Base-by-base conservation (phyloP, 2,888 invertebrate genomes). In the Unio delphinus region DNA sequence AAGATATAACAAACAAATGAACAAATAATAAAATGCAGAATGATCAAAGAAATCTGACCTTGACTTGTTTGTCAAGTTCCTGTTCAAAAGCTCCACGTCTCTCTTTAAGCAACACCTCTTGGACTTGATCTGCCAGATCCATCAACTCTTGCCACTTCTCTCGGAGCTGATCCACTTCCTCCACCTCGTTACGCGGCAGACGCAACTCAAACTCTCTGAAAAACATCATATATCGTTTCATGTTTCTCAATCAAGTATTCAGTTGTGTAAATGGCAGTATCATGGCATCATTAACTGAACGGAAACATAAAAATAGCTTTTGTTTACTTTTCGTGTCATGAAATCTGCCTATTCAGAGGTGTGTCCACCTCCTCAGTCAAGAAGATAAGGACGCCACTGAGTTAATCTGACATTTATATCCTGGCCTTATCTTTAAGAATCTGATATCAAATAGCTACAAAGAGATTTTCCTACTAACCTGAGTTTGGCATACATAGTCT, bases 31-130 rank as follows among this genome's bases (percentile, higher is more conserved):
- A 11, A 45, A 45, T 11, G 45, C 45, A 45, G 45, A 26, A 61
- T 23, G 23, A 15, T 34, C 28, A 8, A 11, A 45, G 3, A 45
- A 45, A 45, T 45, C 76, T 68, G 68, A 89, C 90, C 88, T 90
- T 90, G 77, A 89, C 87, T 81, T 90, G 90, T 77, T 90, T 90
- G 78, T 90, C 90, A 20, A 90, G 83, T 74, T 90, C 90, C 74
- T 90, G 90, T 75, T 90, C 89, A 79, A 90, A 89, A 17, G 87
- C 85, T 56, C 82, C 87, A 58, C 90, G 73, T 61, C 86, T 82
- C 67, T 90, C 89, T 76, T 87, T 89, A 55, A 90, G 80, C 20
- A 90, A 82, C n/a, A 82, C 78, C 30, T 86, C 81, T 61, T 87
- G 69, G 28, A 90, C 89, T 55, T 83, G 80, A 34, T 90, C 89